Evolutionary conservation across 2,797 vertebrate species (phyloP).

Genomic region (Onychomys arenicola): DNA sequence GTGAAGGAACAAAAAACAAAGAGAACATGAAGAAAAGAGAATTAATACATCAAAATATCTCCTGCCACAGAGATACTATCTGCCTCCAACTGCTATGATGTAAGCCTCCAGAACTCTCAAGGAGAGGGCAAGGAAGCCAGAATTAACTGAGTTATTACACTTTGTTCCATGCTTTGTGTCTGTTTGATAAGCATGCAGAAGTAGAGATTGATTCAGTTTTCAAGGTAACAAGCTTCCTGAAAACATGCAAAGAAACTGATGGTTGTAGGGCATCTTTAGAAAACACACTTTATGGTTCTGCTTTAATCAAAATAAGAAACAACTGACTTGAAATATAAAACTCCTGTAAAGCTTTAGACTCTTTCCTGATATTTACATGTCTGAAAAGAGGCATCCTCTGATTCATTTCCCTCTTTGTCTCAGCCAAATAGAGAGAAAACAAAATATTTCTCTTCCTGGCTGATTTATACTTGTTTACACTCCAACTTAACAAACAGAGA

Average conservation of each 20-base stretch:
- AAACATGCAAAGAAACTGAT: neutral
- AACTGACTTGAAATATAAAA: constrained; percentile 15
- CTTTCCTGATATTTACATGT: neutral
- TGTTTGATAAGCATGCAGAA: neutral
- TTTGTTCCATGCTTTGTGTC: neutral
- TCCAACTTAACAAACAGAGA: constrained; percentile 14
- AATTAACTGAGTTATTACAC: neutral
- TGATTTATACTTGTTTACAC: neutral
- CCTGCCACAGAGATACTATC: neutral
- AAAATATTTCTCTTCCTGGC: neutral
- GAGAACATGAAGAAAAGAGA: neutral
- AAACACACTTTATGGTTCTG: constrained; percentile 40
- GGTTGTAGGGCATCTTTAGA: neutral
- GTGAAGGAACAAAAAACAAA: constrained; percentile 59
- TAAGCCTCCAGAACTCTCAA: neutral
- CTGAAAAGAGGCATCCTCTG: neutral
- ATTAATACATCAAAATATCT: constrained; percentile 33
- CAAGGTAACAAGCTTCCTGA: constrained; percentile 10
- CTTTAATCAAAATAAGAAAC: constrained; percentile 54
- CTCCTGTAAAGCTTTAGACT: neutral
- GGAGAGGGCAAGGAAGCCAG: neutral
- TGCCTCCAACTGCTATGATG: neutral
- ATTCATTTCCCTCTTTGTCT: neutral
- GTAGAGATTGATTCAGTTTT: neutral
- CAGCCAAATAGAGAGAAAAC: neutral